Evolutionary conservation across 2,888 invertebrate species (phyloP).

Genomic region (Heteromurus nitidus): DNA sequence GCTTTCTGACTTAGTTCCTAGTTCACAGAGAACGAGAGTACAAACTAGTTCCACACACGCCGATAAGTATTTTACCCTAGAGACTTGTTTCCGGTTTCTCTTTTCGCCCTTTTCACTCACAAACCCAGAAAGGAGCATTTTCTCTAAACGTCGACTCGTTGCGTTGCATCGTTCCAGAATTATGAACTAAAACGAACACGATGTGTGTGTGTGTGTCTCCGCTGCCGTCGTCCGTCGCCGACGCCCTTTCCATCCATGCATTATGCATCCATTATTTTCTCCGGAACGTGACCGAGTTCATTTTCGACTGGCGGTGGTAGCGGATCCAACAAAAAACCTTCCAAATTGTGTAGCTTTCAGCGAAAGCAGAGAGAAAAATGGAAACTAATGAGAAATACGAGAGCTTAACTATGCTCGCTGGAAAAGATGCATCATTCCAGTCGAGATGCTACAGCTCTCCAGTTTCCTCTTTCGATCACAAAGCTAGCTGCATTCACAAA

Average conservation of each 20-base stretch:
- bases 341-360: background rate
- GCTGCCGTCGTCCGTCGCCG: background rate
- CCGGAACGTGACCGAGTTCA: background rate
- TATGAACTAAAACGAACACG: no score
- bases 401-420: background rate
- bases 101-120: no score
- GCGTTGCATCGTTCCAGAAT: background rate
- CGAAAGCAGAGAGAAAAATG: background rate
- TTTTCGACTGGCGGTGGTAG: background rate
- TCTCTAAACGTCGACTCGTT: no score
- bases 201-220: no score
- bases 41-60: no score
- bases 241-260: background rate
- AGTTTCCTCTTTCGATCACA: no score
- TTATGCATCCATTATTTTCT: constrained; percentile 1
- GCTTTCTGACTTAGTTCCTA: background rate
- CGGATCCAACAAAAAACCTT: background rate
- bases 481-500: background rate
- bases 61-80: constrained; percentile 24
- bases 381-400: constrained; percentile 1
- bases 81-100: constrained; percentile 53
- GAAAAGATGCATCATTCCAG: background rate
- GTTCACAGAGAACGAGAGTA: no score
- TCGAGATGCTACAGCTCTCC: no score
- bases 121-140: no score